Evolutionary conservation across 2,113 vertebrate species (phyloP).

Genomic region (Diadophis punctatus): DNA sequence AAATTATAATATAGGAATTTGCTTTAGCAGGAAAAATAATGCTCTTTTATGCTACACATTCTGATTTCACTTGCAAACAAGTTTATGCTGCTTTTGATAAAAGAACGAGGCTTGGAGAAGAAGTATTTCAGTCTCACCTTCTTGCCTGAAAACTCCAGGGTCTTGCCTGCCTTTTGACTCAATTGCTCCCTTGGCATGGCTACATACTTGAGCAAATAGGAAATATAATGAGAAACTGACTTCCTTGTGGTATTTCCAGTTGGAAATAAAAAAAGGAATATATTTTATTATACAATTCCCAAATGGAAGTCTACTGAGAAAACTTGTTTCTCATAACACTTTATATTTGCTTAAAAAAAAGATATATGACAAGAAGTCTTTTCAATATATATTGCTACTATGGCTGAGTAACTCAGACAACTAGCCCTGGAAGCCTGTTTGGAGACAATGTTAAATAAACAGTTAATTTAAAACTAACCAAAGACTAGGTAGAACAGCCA

Average conservation of each 20-base stretch:
- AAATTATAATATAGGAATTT: background rate
- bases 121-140: conserved; percentile 40
- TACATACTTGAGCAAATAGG: conserved; percentile 52
- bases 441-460: background rate
- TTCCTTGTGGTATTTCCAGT: conserved; percentile 59
- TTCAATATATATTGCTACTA: background rate
- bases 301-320: conserved; percentile 56
- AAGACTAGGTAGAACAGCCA: background rate
- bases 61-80: conserved; percentile 44
- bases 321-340: conserved; percentile 31
- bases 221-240: conserved; percentile 61
- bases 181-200: conserved; percentile 50
- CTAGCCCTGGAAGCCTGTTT: background rate
- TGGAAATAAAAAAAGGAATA: conserved; percentile 57
- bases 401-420: background rate
- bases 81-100: conserved; percentile 13
- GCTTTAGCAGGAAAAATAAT: background rate
- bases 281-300: conserved; percentile 54
- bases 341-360: conserved; percentile 30
- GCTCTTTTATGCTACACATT: background rate
- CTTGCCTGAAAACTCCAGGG: conserved; percentile 43
- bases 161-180: conserved; percentile 57
- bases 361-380: conserved; percentile 9
- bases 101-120: background rate
- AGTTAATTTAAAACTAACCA: conserved; percentile 7